Conservation (phyloP, 2,113 vertebrate species). For the Zosterops hypoxanthus region DNA sequence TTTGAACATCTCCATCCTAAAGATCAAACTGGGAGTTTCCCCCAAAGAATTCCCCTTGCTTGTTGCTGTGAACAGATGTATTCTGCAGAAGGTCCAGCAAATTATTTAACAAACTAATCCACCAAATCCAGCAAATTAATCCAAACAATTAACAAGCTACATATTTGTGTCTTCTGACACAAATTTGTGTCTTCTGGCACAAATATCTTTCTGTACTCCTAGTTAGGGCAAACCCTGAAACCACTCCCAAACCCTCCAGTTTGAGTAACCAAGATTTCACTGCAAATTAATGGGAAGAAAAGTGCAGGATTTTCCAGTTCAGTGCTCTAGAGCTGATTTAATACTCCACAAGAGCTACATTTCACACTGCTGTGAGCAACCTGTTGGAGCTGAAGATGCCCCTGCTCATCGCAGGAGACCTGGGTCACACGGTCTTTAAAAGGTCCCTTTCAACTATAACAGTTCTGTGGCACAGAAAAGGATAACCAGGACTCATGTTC, state of each 20-base stretch:
- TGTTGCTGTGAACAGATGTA: background rate
- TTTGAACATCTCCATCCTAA: background rate
- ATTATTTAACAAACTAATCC: background rate
- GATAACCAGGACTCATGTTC: background rate
- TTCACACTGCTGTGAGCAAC: background rate
- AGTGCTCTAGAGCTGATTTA: background rate
- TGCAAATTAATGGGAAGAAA: background rate
- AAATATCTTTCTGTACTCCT: background rate
- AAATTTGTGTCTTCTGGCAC: background rate
- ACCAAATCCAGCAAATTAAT: background rate
- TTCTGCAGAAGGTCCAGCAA: background rate
- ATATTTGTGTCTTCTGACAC: background rate
- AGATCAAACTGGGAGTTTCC: background rate
- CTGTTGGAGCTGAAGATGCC: background rate
- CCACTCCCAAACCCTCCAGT: background rate
- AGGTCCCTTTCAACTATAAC: background rate
- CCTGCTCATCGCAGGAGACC: background rate
- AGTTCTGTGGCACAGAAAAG: background rate
- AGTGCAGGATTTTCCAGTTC: background rate
- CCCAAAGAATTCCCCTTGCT: background rate
- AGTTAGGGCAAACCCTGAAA: background rate
- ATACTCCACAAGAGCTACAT: background rate
- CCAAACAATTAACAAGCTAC: background rate
- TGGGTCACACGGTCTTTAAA: accelerated
- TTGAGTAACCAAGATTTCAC: background rate